A percentile compares a stretch with the other conserved stretches of the same genome.
These are phyloP conservation scores for Pyrochroa serraticornis DNA, from an alignment of 2,888 invertebrate genomes.

Conservation along the genomic window DNA sequence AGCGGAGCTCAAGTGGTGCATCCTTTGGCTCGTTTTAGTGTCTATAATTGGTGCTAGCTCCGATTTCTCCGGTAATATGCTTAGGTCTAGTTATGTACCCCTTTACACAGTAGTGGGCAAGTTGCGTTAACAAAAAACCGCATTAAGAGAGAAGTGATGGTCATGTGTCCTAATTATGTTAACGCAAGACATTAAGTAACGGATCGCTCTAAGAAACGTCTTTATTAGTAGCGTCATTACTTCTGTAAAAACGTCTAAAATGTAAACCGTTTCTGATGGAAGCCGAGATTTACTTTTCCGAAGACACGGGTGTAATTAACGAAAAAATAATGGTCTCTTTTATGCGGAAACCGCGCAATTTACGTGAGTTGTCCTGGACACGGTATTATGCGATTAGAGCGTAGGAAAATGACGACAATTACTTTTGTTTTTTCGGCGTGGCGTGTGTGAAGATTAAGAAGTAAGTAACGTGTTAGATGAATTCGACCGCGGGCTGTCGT, in stretches of 20 bases:
- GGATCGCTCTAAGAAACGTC: constrained; percentile 1
- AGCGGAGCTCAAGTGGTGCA: no score
- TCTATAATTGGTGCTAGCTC: no score
- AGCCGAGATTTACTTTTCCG: constrained; percentile 20
- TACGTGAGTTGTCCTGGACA: constrained; percentile 40
- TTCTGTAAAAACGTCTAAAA: constrained; percentile 7
- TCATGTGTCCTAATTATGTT: constrained; percentile 12
- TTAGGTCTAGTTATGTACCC: no score
- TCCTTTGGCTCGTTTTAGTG: no score
- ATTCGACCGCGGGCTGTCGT: no score
- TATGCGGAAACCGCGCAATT: constrained; percentile 44
- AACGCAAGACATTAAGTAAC: constrained; percentile 2
- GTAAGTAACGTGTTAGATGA: no score
- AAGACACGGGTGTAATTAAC: constrained; percentile 28
- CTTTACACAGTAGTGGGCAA: no score
- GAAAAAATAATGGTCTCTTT: constrained; percentile 34
- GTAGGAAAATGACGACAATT: constrained; percentile 10
- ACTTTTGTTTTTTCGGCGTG: constrained; percentile 8
- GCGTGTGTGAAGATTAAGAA: constrained; percentile 6
- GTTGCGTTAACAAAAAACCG: no score
- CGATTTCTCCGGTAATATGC: no score
- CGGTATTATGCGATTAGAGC: constrained; percentile 44
- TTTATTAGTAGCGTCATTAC: constrained; percentile 23
- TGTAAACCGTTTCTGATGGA: constrained; percentile 14
- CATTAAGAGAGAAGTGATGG: neutral